Evolutionary conservation across 2,113 vertebrate species (phyloP), one percentile per base, ranked within the genome.

Genomic region (rat (Rattus norvegicus)): DNA sequence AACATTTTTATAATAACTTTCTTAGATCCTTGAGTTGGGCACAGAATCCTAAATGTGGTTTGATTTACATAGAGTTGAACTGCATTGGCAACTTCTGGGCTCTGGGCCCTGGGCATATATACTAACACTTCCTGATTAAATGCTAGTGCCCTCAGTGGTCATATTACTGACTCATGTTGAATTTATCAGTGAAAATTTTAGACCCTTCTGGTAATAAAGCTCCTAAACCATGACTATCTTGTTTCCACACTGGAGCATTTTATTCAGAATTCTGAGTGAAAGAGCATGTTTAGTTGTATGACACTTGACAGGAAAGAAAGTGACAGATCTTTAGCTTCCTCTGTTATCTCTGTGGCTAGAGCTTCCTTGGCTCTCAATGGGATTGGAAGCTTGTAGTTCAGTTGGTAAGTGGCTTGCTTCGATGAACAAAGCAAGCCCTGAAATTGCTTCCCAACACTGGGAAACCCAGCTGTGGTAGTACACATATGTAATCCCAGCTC

Each of bases 171-270:
- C 56, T 83, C 36, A 86, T 54, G n/a, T 88, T 93, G 63, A 85
- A 93, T 70, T 92, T 92, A 88, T 89, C 94, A 93, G 61, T 88
- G 79, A 94, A 98, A 95, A 90, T 76, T 75, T 92, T 84, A 88
- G 8, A 81, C 90, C 19, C 81, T 96, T 93, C 76, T 87, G 52
- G 69, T 84, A 88, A 28, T 90, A 90, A 92, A 95, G 70, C 69
- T 76, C 43, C 80, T 85, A 81, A 90, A 75, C 61, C 11, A 33
- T 90, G 39, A 77, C 63, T 80, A 84, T 19, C 24, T 9, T 61
- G 24, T 33, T 49, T 75, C 67, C 63, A 54, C n/a, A 4, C 61
- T 94, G 43, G 52, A 90, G 19, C 13, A 87, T 92, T 92, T 93
- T 86, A 30, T 95, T 93, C 59, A 95, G 87, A 96, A 17, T 90